Evolutionary conservation across 2,113 vertebrate species (phyloP).

Genomic region (Odocoileus hemionus): DNA sequence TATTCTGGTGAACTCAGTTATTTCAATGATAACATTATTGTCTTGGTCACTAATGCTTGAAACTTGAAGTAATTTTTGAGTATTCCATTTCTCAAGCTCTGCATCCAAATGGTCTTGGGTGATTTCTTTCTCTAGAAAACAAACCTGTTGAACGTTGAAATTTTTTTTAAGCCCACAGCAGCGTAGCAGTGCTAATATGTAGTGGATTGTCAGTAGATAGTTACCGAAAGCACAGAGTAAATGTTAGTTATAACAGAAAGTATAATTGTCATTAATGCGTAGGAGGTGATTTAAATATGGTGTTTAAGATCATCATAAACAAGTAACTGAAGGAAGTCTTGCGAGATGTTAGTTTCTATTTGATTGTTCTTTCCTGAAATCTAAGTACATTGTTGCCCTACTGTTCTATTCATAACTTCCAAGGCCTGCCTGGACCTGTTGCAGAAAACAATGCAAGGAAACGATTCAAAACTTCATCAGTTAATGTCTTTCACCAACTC

Average conservation of each 20-base stretch:
- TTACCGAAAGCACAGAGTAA: neutral
- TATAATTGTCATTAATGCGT: neutral
- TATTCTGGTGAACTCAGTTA: neutral
- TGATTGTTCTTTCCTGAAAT: constrained; percentile 59
- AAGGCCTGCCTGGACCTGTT: constrained; percentile 77
- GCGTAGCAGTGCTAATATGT: neutral
- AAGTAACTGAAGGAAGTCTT: constrained; percentile 10
- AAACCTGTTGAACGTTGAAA: neutral
- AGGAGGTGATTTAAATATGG: neutral
- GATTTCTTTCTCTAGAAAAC: constrained; percentile 8
- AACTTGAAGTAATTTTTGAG: constrained; percentile 9
- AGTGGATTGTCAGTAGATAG: neutral
- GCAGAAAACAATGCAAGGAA: constrained; percentile 35
- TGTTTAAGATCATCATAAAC: neutral
- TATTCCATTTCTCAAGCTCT: neutral
- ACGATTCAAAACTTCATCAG: constrained; percentile 7
- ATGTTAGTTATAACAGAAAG: neutral
- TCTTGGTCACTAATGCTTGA: constrained; percentile 14
- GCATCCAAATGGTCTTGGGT: neutral
- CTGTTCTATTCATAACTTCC: constrained; percentile 15
- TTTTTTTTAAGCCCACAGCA: neutral
- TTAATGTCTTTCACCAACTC: neutral
- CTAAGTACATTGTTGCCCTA: constrained; percentile 50
- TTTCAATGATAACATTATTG: neutral
- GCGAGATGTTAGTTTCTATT: constrained; percentile 38